phyloP scores from a whole-genome alignment of 2,888 invertebrate species.

The Nezara viridula region DNA sequence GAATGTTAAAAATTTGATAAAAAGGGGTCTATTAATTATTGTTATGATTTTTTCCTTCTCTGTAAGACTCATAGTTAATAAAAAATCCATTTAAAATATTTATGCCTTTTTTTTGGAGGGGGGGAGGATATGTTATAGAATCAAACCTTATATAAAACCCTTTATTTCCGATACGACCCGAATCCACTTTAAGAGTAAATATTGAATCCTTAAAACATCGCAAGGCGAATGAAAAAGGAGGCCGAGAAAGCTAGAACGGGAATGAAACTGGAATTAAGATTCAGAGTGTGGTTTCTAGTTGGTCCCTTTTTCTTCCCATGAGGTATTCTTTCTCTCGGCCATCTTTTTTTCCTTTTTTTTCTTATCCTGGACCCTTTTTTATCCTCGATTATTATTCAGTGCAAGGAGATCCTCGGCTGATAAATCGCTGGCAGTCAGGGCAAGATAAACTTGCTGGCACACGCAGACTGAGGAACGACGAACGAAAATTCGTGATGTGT shows the following conservation, averaged over 20 bases:
- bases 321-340: conserved; percentile 22
- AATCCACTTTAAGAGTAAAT: conserved; percentile 19
- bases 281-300: conserved; percentile 26
- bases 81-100: not conserved
- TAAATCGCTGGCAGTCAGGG: conserved; percentile 29
- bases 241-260: not conserved
- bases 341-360: conserved; percentile 17
- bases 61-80: no score
- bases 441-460: conserved; percentile 7
- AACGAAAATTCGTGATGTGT: not conserved
- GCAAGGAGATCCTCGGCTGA: conserved; percentile 16
- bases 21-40: no score
- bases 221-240: not conserved
- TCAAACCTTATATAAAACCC: not conserved
- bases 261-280: conserved; percentile 32
- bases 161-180: not conserved
- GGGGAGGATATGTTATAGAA: no score
- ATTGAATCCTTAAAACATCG: not conserved
- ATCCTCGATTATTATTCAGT: conserved; percentile 36
- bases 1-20: no score
- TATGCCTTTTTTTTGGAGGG: not conserved
- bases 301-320: not conserved
- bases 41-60: no score
- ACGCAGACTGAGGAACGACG: not conserved
- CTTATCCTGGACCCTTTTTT: not conserved